phyloP scores from a whole-genome alignment of 2,113 vertebrate genomes.

The Spea multiplicata region DNA sequence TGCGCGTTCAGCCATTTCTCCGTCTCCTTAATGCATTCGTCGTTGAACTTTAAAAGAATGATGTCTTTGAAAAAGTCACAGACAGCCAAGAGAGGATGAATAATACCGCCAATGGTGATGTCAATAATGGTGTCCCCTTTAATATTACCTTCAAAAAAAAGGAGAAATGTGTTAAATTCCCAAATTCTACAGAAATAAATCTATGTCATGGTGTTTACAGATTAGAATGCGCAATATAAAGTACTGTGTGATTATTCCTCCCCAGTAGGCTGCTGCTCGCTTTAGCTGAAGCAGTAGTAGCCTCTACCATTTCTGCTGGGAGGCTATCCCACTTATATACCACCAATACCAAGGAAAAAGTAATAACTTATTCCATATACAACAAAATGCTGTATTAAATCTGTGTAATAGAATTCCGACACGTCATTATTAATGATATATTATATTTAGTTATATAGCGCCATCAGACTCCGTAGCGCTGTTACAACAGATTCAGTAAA shows the following conservation, averaged over 20 bases:
- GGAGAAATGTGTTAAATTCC: not conserved
- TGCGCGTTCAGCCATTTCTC: too few relatives aligned
- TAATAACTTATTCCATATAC: too few relatives aligned
- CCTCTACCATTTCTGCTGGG: not conserved
- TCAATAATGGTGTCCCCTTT: slow-evolving; percentile 1
- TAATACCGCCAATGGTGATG: not conserved
- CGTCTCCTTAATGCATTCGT: not conserved
- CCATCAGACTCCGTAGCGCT: too few relatives aligned
- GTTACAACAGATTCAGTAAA: too few relatives aligned
- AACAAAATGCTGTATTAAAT: too few relatives aligned
- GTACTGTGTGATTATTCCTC: not conserved
- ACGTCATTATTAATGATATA: too few relatives aligned
- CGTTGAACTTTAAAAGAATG: slow-evolving; percentile 7
- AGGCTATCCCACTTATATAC: not conserved
- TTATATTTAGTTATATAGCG: too few relatives aligned
- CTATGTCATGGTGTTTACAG: not conserved
- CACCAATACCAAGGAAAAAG: not conserved
- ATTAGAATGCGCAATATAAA: not conserved
- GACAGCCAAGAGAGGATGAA: not conserved
- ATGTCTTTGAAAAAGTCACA: slow-evolving; percentile 18
- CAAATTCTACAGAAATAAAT: not conserved
- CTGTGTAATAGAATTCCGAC: too few relatives aligned
- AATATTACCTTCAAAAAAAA: not conserved
- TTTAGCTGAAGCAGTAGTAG: not conserved
- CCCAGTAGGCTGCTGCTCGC: not conserved